phyloP scores from a whole-genome alignment of 2,888 invertebrate species.

The Mythimna pallens region DNA sequence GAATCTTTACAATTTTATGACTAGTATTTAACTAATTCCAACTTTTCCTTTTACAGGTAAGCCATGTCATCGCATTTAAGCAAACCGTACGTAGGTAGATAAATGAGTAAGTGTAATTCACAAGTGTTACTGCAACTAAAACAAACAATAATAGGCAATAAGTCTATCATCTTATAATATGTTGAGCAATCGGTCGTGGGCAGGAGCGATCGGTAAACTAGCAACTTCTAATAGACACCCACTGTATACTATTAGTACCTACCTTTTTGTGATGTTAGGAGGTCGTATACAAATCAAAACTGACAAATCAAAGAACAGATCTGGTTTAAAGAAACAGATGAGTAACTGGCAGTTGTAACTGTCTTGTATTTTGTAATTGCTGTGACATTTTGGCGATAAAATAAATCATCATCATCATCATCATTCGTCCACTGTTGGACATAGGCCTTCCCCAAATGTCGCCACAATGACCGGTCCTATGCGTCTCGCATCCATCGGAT shows the following conservation, averaged over 20 bases:
- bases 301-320: slow-evolving; percentile 23
- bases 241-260: slow-evolving; percentile 54
- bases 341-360: neutral
- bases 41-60: slow-evolving; percentile 56
- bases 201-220: slow-evolving; percentile 58
- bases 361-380: neutral
- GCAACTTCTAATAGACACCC: slow-evolving; percentile 72
- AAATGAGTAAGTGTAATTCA: slow-evolving; percentile 32
- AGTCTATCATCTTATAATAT: slow-evolving; percentile 55
- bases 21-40: slow-evolving; percentile 10
- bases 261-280: slow-evolving; percentile 34
- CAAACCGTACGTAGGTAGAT: slow-evolving; percentile 25
- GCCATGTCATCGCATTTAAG: slow-evolving; percentile 1
- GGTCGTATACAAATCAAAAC: slow-evolving; percentile 40
- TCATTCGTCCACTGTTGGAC: too few relatives aligned
- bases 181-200: slow-evolving; percentile 67
- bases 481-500: too few relatives aligned
- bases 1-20: neutral
- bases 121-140: slow-evolving; percentile 49
- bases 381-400: too few relatives aligned
- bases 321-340: neutral
- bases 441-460: too few relatives aligned
- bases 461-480: too few relatives aligned
- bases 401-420: too few relatives aligned
- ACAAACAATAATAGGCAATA: slow-evolving; percentile 55